Conservation (phyloP, 2,888 invertebrate genomes). For the Hetaerina titia region DNA sequence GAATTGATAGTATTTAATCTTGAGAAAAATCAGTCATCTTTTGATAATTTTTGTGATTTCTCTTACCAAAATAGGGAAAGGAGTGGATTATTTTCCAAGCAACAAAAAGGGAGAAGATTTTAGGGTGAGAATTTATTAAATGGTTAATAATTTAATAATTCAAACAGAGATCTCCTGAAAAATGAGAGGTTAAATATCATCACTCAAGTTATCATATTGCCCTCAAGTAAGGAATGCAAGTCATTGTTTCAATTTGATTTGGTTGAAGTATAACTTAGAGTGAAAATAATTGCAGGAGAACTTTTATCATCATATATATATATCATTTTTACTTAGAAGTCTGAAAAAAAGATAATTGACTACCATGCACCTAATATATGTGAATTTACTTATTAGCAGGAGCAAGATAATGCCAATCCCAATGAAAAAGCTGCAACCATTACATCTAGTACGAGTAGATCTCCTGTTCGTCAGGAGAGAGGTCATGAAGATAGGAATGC, state of each 20-base stretch:
- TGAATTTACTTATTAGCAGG: not conserved
- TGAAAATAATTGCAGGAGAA: too few species aligned
- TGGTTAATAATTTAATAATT: not conserved
- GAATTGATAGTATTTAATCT: not conserved
- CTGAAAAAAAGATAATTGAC: not conserved
- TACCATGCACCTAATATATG: not conserved
- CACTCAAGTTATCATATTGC: too few species aligned
- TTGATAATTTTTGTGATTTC: not conserved
- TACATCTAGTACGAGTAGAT: slow-evolving; percentile 39
- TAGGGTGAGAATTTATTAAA: not conserved
- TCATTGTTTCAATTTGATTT: too few species aligned
- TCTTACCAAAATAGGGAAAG: slow-evolving; percentile 38
- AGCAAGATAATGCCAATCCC: not conserved
- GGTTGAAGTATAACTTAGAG: too few species aligned
- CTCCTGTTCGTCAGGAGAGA: not conserved
- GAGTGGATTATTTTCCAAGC: slow-evolving; percentile 53
- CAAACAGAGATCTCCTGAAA: too few species aligned
- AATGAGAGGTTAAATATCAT: not conserved
- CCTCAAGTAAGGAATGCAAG: too few species aligned
- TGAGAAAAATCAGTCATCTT: not conserved
- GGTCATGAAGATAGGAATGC: slow-evolving; percentile 16
- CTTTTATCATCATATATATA: too few species aligned
- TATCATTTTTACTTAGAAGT: too few species aligned
- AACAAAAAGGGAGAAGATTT: not conserved
- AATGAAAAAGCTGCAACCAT: not conserved